phyloP scores from a whole-genome alignment of 2,888 invertebrate species.

The Gisinianus flammeolus region DNA sequence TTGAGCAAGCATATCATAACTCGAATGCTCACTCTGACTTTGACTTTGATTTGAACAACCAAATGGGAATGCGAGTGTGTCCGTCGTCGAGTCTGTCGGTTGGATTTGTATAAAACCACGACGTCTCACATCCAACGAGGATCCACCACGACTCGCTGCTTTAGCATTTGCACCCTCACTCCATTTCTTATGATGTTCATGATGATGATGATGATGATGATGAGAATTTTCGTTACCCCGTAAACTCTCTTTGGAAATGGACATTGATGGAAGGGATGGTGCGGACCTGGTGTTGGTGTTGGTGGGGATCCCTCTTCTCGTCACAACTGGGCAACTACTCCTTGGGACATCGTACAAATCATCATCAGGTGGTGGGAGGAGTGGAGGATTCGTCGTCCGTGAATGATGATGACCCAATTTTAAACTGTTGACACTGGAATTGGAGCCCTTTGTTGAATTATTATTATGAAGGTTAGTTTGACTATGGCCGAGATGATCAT shows the following conservation, averaged over 20 bases:
- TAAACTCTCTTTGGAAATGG: constrained; percentile 25
- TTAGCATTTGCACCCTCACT: background rate
- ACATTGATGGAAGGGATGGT: constrained; percentile 21
- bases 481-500: constrained; percentile 36
- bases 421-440: no score
- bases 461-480: no score
- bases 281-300: background rate
- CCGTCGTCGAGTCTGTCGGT: no score
- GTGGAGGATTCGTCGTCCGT: background rate
- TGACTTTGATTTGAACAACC: background rate
- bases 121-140: background rate
- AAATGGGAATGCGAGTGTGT: no score
- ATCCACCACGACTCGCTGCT: background rate
- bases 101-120: background rate
- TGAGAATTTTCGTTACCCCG: background rate
- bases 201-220: no score
- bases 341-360: constrained; percentile 37
- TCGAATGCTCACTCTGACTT: background rate
- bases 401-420: no score
- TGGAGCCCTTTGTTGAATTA: no score
- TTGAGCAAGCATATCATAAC: background rate
- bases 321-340: constrained; percentile 10
- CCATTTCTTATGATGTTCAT: no score
- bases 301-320: background rate
- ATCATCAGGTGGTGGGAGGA: background rate